These are phyloP conservation scores for Drosophila melanosoma DNA, from an alignment of 2,888 invertebrate genomes.

Conservation along the genomic window DNA sequence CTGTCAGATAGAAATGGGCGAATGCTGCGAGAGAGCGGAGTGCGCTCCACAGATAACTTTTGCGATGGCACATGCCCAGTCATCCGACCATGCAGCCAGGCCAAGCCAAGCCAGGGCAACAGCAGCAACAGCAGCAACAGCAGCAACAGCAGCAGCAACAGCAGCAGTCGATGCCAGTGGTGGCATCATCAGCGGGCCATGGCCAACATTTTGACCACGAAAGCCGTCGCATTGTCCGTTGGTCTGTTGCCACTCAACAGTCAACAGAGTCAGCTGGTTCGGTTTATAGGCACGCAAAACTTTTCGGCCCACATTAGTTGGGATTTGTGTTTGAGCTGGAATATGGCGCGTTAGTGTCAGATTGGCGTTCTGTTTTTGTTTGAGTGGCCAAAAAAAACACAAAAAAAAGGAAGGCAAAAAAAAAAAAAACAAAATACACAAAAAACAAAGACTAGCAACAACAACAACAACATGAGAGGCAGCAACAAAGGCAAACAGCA, in stretches of 20 bases:
- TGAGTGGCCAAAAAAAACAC: constrained; percentile 45
- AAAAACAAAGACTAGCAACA: constrained; percentile 49
- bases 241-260: constrained; percentile 70
- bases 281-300: constrained; percentile 62
- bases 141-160: constrained; percentile 13
- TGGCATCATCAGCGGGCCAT: constrained; percentile 64
- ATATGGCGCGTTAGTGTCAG: constrained; percentile 69
- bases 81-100: constrained; percentile 12
- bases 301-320: constrained; percentile 78
- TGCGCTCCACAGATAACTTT: constrained; percentile 69
- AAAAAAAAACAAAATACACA: constrained; percentile 17
- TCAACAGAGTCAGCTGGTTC: constrained; percentile 74
- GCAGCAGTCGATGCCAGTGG: constrained; percentile 9
- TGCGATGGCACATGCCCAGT: constrained; percentile 70
- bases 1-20: constrained; percentile 66
- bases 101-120: constrained; percentile 4
- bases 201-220: constrained; percentile 70
- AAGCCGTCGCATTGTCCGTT: constrained; percentile 35
- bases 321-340: constrained; percentile 77
- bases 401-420: constrained; percentile 18
- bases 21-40: constrained; percentile 27
- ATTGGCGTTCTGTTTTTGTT: constrained; percentile 61
- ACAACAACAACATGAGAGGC: constrained; percentile 38
- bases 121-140: constrained; percentile 1
- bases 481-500: constrained; percentile 70